Evolutionary conservation across 2,888 invertebrate genomes (phyloP), one percentile per base, ranked within the genome.

Genomic region (Tineola bisselliella): DNA sequence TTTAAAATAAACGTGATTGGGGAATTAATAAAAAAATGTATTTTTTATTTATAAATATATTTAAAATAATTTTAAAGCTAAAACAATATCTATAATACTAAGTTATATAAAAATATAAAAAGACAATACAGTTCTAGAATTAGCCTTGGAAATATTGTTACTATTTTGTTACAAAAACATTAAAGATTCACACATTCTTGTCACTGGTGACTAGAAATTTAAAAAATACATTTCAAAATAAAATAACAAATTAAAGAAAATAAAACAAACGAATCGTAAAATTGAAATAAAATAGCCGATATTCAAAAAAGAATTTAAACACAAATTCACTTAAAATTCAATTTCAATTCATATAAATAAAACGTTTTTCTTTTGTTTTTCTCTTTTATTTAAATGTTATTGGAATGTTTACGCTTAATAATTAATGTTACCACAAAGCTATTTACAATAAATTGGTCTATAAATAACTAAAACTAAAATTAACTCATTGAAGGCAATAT

Each of bases 151-250:
- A 48, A 5, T 15, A 48, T 48, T 38, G 38, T 38, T 38, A 38
- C 3, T 38, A 6, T 12, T 12, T 38, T 38, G n/a, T 38, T 38
- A n/a, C 10, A 48, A 48, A 48, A 48, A 48, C 17, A 13, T 48
- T 17, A 13, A 48, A 48, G 15, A 48, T n/a, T 48, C 48, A 17
- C n/a, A 44, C 15, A 48, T 48, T 48, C 58, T 62, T 64, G 71
- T 71, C 71, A 70, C 70, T 73, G 72, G 74, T 71, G 75, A 75
- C 75, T 75, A 74, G 75, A 72, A 67, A 44, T 25, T 44, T 58
- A 66, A 64, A 65, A 19, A 13, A 48, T 17, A 48, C 48, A 48
- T 38, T 4, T 38, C 10, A 6, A 38, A 38, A 12, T 38, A 38
- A n/a, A n/a, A 10, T 38, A 10, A 38, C 10, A 10, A 38, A 25